Evolutionary conservation across 2,113 vertebrate species (phyloP), one percentile per base, ranked within the genome.

Genomic region (Antennarius striatus): DNA sequence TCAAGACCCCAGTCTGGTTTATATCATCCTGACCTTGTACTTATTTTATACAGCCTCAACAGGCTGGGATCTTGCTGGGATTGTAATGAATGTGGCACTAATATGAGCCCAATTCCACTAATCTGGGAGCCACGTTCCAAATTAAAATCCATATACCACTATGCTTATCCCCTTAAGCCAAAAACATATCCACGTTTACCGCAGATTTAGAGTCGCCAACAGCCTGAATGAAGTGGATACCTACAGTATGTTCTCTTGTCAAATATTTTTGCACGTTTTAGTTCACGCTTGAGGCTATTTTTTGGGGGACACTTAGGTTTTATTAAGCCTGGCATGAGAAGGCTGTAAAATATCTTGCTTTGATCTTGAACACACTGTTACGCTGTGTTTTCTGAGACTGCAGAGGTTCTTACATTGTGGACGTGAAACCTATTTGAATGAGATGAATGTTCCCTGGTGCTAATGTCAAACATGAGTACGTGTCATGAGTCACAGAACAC

Each of bases 391-490:
- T 52, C 12, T 8, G 11, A 15, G 59, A 4, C 12, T 15, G 14
- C 9, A 28, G 30, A 52, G 4, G 17, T 47, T 69, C 63, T 32
- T 30, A 15, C 42, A 36, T 14, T 36, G 30, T 28, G 22, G 50
- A 72, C 63, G 32, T 71, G 56, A 65, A 67, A 72, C 16, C 17
- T 52, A 14, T 71, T 42, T 56, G 48, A 73, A 59, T 60, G 47
- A 73, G 52, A 68, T 77, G 58, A 76, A 57, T 71, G 46, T 50
- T 66, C 7, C 16, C 4, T 28, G 7, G 1, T 56, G 62, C 45
- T 56, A 65, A 68, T 64, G 46, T 66, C 29, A 30, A 45, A 13
- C 9, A 11, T 28, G 32, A 50, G 14, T 42, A 10, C 46, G 30
- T 58, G 32, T 57, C 57, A 29, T 55, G 46, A 64, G 56, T 30